Percentiles rank a stretch among this genome's conserved stretches.
These are phyloP conservation scores for Gobio gobio DNA, from an alignment of 2,113 vertebrate genomes.

Conservation along the genomic window DNA sequence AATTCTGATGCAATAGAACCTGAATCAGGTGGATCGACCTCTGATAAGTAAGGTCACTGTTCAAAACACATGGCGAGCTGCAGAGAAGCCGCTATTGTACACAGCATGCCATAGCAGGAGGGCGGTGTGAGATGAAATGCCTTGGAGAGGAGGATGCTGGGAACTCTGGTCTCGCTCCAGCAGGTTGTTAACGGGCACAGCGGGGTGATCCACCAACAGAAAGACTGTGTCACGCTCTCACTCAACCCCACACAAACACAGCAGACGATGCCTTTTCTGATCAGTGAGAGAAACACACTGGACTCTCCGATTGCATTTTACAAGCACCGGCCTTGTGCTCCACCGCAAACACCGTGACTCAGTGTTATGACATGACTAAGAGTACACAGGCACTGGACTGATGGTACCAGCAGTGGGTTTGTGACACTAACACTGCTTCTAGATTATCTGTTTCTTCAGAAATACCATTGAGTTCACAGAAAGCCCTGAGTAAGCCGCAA, in stretches of 20 bases:
- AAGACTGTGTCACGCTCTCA: constrained; percentile 5
- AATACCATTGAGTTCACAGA: neutral
- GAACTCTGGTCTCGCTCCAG: constrained; percentile 35
- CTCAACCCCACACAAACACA: constrained; percentile 45
- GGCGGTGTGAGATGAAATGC: neutral
- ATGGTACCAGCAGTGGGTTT: constrained; percentile 37
- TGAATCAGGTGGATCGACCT: neutral
- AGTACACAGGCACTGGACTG: constrained; percentile 28
- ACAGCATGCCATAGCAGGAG: constrained; percentile 7
- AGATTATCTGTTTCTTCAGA: constrained; percentile 23
- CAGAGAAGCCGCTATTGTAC: constrained; percentile 20
- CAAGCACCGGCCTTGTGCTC: neutral
- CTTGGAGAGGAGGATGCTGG: constrained; percentile 9
- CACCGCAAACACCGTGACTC: constrained; percentile 31
- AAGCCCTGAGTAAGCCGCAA: neutral
- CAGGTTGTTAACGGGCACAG: constrained; percentile 26
- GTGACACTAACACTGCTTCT: constrained; percentile 27
- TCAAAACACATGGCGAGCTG: neutral
- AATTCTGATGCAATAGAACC: neutral
- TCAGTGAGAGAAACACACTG: neutral
- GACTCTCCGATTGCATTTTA: constrained; percentile 3
- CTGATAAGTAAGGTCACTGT: constrained; percentile 7
- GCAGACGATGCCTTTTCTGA: constrained; percentile 10
- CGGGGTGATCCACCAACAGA: constrained; percentile 24
- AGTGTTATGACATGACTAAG: constrained; percentile 40